Evolutionary conservation across 2,797 vertebrate genomes (phyloP).

Genomic region (Myiotriccus ornatus): DNA sequence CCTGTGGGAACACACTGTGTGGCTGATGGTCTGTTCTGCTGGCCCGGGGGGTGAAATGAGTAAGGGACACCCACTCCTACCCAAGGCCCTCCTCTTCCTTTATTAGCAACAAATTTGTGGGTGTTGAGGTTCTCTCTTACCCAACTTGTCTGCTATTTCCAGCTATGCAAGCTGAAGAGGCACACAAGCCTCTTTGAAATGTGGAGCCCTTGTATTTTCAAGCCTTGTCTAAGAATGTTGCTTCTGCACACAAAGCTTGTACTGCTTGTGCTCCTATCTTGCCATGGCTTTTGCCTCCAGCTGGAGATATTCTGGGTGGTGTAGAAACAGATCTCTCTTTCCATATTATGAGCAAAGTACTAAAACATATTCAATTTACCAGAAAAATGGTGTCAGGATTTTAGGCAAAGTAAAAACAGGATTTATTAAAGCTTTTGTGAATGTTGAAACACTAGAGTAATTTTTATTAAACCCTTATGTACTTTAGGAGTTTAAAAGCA

Average conservation of each 20-base stretch:
- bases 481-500: neutral
- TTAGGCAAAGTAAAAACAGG: neutral
- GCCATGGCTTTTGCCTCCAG: neutral
- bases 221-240: neutral
- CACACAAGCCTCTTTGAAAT: fast-evolving
- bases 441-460: neutral
- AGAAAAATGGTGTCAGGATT: neutral
- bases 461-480: neutral
- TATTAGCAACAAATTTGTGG: neutral
- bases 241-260: neutral
- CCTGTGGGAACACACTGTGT: neutral
- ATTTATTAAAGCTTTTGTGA: neutral
- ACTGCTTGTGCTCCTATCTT: neutral
- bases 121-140: neutral
- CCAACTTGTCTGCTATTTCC: neutral
- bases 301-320: neutral
- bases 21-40: neutral
- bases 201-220: neutral
- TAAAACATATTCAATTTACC: neutral
- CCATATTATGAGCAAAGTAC: neutral
- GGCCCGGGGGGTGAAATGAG: neutral
- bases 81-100: neutral
- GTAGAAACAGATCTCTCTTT: neutral
- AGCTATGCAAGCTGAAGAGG: neutral
- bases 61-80: neutral